Evolutionary conservation across 2,113 vertebrate genomes (phyloP).

Genomic region (Centropus unirufus): DNA sequence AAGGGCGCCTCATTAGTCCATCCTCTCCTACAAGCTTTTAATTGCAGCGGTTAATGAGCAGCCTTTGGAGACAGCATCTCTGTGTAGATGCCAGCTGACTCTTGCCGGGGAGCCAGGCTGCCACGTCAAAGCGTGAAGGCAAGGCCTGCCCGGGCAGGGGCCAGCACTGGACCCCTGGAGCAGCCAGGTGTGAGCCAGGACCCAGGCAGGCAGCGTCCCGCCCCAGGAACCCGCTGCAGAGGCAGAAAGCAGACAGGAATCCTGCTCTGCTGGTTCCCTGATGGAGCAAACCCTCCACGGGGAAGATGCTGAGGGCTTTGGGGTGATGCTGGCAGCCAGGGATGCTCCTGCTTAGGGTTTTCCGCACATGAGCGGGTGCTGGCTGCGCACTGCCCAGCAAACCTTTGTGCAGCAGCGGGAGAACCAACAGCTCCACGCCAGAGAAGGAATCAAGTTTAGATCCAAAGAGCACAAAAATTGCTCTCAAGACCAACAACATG

Average conservation of each 20-base stretch:
- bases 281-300: fast-evolving
- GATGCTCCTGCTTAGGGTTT: not conserved
- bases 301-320: not conserved
- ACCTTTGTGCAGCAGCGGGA: not conserved
- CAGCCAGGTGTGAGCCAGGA: not conserved
- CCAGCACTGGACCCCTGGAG: fast-evolving
- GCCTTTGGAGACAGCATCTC: not conserved
- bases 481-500: not conserved
- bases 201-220: fast-evolving
- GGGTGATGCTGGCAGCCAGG: not conserved
- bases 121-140: not conserved
- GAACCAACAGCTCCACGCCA: not conserved
- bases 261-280: not conserved
- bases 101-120: not conserved
- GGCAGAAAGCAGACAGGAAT: constrained; percentile 18
- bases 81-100: fast-evolving
- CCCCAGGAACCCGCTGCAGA: fast-evolving
- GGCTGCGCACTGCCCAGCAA: not conserved
- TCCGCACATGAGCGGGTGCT: fast-evolving
- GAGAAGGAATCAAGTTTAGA: not conserved
- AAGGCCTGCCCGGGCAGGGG: not conserved
- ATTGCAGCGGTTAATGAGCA: not conserved
- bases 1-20: not conserved
- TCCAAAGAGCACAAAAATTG: not conserved
- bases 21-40: constrained; percentile 3